Evolutionary conservation across 2,888 invertebrate genomes (phyloP), one percentile per base, ranked within the genome.

Genomic region (Biston betularia): DNA sequence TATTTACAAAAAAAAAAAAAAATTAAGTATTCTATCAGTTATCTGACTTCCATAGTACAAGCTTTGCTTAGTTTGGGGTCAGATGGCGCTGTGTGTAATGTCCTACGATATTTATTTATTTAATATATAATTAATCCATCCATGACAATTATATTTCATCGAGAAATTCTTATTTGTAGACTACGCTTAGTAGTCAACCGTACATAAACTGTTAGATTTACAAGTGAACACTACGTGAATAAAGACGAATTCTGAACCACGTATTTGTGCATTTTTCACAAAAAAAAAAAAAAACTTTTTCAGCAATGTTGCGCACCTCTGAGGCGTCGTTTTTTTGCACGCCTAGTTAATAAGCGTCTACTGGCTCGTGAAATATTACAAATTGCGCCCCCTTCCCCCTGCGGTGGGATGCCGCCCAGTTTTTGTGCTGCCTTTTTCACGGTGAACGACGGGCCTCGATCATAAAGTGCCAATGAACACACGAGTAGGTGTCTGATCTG

Each of bases 351-450:
- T 93, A 93, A 93, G 93, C 89, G 91, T 88, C 91, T 92, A 92
- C 93, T 93, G 93, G 92, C 81, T 92, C 93, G 93, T 93, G 93
- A 93, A 93, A 93, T 93, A 92, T 93, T 90, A 93, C 93, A 93
- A 93, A 93, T 93, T 93, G 93, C 90, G 85, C 87, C 88, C 81
- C 87, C 85, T 75, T 80, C 78, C 74, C 78, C 74, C 74, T 66
- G 74, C 68, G 67, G 72, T 71, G 78, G 72, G 69, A 73, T 71
- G 70, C 74, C 82, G 82, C 84, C 85, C 84, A 83, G 79, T 87
- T 88, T 89, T 89, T 87, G 85, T 82, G 80, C 80, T 79, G 85
- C 82, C 83, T 87, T 86, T 90, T 89, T 88, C 87, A 86, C 84
- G 82, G 82, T 78, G 79, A 81, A 78, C 79, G 80, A 78, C 84